Evolutionary conservation across 2,797 vertebrate genomes (phyloP), one percentile per base, ranked within the genome.

Genomic region (Trachurus trachurus): DNA sequence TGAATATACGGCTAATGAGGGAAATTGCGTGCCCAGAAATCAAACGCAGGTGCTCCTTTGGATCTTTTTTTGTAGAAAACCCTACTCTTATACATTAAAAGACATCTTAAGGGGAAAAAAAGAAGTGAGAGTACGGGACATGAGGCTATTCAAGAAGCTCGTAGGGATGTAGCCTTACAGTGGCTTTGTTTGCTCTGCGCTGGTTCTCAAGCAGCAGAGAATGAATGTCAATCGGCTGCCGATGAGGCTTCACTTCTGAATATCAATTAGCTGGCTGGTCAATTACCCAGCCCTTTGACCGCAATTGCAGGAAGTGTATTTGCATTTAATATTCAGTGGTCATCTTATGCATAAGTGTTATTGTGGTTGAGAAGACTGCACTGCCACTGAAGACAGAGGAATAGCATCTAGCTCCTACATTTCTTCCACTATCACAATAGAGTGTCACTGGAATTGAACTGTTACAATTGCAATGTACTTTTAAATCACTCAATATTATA

Each of bases 1-100:
- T 91, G 76, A 90, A 88, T 88, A 83, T 85, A 60, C 72, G 9
- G 76, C 78, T 87, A 92, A 90, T 91, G 82, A 92, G 87, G 74
- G 63, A 86, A 86, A 89, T 87, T 80, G 84, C 39, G 0, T 72
- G 37, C 71, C 44, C 57, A 73, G 81, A 85, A 89, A 90, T 90
- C 75, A 89, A 90, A 89, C 73, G 76, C 89, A 90, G 89, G 87
- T 85, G 89, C 78, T 87, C 74, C 78, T 81, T 88, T 78, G 83
- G 84, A 86, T 87, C 74, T 84, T 80, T 81, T 26, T 26, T 26
- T 26, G 69, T 80, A 70, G 68, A 71, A 61, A 70, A 50, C 21
- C 61, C 66, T n/a, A 54, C 82, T 80, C 78, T 87, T 71, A 50
- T 66, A 87, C 71, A 82, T 84, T 85, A 86, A 91, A 88, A 86